These are phyloP conservation scores for Gambusia affinis DNA, from an alignment of 2,113 vertebrate genomes.

Conservation along the genomic window DNA sequence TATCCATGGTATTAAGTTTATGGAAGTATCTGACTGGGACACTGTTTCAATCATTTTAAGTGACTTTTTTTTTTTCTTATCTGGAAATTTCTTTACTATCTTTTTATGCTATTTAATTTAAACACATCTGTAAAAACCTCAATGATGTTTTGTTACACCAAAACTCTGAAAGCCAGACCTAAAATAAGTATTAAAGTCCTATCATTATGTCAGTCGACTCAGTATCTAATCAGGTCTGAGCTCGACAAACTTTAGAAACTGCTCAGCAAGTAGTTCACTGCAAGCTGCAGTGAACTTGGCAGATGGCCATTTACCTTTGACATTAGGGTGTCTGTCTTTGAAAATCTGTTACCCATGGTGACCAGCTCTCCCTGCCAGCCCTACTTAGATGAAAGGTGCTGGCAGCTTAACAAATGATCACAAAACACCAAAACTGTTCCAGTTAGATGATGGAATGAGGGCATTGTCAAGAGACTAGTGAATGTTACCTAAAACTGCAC, in stretches of 20 bases:
- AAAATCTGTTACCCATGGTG: constrained; percentile 37
- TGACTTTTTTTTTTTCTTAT: not conserved
- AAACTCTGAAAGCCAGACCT: not conserved
- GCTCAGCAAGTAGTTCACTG: too few relatives aligned
- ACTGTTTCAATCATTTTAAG: not conserved
- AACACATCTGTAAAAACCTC: not conserved
- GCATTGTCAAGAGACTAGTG: constrained; percentile 1
- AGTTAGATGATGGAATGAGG: constrained; percentile 35
- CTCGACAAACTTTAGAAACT: constrained; percentile 32
- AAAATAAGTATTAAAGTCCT: not conserved
- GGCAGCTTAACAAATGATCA: constrained; percentile 51
- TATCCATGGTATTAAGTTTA: not conserved
- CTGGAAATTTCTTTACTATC: not conserved
- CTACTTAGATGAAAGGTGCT: constrained; percentile 34
- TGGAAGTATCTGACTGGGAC: not conserved
- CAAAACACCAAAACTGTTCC: constrained; percentile 38
- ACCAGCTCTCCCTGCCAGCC: constrained; percentile 12
- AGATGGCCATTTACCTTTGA: constrained; percentile 56
- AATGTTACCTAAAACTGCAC: too few relatives aligned
- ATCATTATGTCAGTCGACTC: not conserved
- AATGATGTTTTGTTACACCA: not conserved
- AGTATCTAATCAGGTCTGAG: constrained; percentile 42
- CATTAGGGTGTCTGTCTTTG: constrained; percentile 42
- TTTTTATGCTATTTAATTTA: not conserved
- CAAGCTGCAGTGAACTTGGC: constrained; percentile 35